A percentile compares a stretch with the other conserved stretches of the same genome.
phyloP scores from a whole-genome alignment of 2,797 vertebrate species.

The Graptemys geographica region DNA sequence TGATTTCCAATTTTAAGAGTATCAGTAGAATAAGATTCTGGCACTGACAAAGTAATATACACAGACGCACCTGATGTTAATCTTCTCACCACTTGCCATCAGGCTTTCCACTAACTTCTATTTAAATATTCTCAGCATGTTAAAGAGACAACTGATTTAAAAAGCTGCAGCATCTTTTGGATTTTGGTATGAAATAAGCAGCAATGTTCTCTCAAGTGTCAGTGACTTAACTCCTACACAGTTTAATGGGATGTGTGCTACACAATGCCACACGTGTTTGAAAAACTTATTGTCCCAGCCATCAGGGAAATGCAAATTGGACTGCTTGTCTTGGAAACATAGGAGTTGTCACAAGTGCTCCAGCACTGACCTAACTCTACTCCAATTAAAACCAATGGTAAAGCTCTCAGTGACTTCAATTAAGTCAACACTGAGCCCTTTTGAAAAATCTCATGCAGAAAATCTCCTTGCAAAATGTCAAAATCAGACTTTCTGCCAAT shows the following conservation, averaged over 20 bases:
- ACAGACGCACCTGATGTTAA: not conserved
- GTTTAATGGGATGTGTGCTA: not conserved
- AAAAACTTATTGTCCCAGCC: not conserved
- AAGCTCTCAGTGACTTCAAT: not conserved
- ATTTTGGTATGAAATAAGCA: not conserved
- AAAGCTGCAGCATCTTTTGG: not conserved
- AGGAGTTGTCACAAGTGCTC: not conserved
- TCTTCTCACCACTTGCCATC: not conserved
- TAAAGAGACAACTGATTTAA: not conserved
- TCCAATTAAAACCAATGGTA: fast-evolving
- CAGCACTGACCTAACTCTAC: too few species aligned
- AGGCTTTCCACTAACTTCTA: not conserved
- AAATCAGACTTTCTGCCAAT: not conserved
- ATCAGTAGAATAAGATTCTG: not conserved
- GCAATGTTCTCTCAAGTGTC: not conserved
- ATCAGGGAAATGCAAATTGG: not conserved
- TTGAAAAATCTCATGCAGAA: not conserved
- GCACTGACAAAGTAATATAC: not conserved
- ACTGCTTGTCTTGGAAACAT: not conserved
- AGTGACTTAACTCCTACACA: not conserved
- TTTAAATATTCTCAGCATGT: not conserved
- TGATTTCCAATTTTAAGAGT: not conserved
- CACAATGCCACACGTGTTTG: not conserved
- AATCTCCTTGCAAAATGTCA: not conserved
- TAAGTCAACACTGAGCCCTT: not conserved